These are phyloP conservation scores for Cladopsammia gracilis DNA, from an alignment of 64 coral and sea anemone species.

Conservation along the genomic window DNA sequence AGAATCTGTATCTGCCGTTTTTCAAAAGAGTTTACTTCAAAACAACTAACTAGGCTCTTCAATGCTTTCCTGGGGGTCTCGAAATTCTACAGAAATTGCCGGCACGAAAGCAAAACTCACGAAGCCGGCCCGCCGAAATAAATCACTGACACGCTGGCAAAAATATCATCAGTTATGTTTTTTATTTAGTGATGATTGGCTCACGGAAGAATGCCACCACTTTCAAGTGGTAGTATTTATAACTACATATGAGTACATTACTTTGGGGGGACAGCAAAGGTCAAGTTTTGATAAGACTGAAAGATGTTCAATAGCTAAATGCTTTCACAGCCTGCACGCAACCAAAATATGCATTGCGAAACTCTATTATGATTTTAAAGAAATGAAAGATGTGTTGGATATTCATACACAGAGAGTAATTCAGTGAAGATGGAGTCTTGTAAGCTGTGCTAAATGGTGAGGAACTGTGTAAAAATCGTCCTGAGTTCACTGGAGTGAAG, in stretches of 20 bases:
- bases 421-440: background rate
- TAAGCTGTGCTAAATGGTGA: background rate
- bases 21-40: background rate
- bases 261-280: conserved; percentile 7
- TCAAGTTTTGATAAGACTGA: conserved; percentile 52
- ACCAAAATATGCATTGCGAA: background rate
- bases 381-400: background rate
- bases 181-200: conserved; percentile 31
- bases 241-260: conserved; percentile 28
- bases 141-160: background rate
- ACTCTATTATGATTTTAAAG: background rate
- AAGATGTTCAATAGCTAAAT: background rate
- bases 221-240: conserved; percentile 28
- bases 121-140: background rate
- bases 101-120: conserved; percentile 20
- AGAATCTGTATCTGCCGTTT: background rate
- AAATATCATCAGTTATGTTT: conserved; percentile 4
- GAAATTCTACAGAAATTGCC: background rate
- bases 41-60: background rate
- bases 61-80: conserved; percentile 6
- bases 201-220: background rate
- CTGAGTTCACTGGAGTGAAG: background rate
- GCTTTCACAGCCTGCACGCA: conserved; percentile 19
- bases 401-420: background rate
- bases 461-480: background rate